Percentiles rank a stretch among this genome's conserved stretches.
phyloP scores from a whole-genome alignment of 2,113 vertebrate genomes.

The Osmerus eperlanus region DNA sequence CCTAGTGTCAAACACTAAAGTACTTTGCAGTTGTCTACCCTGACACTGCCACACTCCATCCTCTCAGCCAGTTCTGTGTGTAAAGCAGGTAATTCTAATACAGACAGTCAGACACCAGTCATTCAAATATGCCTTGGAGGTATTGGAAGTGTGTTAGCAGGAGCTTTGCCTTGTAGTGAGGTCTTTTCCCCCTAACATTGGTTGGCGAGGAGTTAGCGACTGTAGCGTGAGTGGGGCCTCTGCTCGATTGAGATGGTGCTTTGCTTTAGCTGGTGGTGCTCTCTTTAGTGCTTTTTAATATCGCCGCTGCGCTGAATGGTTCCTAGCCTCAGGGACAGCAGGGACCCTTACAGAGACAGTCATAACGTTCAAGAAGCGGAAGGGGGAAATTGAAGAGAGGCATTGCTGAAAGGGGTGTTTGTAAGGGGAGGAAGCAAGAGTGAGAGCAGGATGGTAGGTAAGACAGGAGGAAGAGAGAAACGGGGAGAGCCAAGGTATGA shows the following conservation, averaged over 20 bases:
- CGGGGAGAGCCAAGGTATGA: neutral
- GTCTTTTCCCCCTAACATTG: constrained; percentile 36
- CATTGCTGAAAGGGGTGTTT: neutral
- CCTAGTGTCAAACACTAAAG: too few relatives aligned
- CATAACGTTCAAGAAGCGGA: constrained; percentile 29
- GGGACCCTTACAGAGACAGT: constrained; percentile 44
- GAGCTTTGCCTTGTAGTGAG: constrained; percentile 51
- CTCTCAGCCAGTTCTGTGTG: too few relatives aligned
- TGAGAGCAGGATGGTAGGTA: neutral
- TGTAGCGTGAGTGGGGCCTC: constrained; percentile 28
- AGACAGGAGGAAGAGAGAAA: neutral
- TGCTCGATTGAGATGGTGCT: constrained; percentile 13
- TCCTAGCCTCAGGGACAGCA: constrained; percentile 45
- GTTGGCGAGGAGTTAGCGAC: constrained; percentile 17
- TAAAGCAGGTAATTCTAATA: neutral
- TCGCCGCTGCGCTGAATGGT: constrained; percentile 42
- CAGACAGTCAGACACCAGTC: constrained; percentile 43
- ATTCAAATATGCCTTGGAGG: constrained; percentile 62
- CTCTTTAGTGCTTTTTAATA: constrained; percentile 69
- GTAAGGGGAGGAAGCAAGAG: neutral
- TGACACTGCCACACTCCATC: too few relatives aligned
- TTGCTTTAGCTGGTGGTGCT: constrained; percentile 42
- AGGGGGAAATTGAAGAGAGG: constrained; percentile 8
- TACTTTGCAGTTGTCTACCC: too few relatives aligned
- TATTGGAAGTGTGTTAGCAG: constrained; percentile 56